A percentile compares a stretch with the other conserved stretches of the same genome.
Evolutionary conservation across 2,888 invertebrate genomes (phyloP).

Genomic region (Mimas tiliae): DNA sequence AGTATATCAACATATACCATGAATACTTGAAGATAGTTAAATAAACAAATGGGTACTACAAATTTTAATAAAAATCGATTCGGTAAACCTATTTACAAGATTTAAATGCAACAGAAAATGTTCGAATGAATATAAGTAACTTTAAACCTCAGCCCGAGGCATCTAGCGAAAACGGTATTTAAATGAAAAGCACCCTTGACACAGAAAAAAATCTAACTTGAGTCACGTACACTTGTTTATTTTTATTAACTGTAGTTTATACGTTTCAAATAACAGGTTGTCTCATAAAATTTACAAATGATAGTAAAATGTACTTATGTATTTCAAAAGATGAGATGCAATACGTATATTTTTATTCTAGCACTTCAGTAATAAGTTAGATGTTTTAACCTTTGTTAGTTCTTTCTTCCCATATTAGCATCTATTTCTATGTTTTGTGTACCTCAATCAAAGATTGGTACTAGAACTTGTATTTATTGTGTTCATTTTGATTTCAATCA

Average conservation of each 20-base stretch:
- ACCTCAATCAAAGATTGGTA: no score
- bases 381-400: no score
- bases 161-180: slow-evolving; percentile 13
- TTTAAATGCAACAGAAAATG: not conserved
- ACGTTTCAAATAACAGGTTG: not conserved
- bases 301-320: not conserved
- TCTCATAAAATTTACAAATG: not conserved
- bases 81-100: not conserved
- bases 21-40: no score
- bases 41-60: no score
- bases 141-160: not conserved
- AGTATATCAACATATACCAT: no score
- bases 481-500: no score
- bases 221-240: slow-evolving; percentile 19
- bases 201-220: slow-evolving; percentile 18
- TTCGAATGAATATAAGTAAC: slow-evolving; percentile 9
- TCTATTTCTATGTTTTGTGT: no score
- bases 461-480: no score
- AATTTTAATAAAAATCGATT: not conserved
- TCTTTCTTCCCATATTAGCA: no score
- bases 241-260: not conserved
- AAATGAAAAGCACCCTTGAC: slow-evolving; percentile 22
- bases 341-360: not conserved
- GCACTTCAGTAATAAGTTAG: not conserved
- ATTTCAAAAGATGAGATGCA: not conserved